Evolutionary conservation across 2,113 vertebrate genomes (phyloP).

Genomic region (Cairina moschata): DNA sequence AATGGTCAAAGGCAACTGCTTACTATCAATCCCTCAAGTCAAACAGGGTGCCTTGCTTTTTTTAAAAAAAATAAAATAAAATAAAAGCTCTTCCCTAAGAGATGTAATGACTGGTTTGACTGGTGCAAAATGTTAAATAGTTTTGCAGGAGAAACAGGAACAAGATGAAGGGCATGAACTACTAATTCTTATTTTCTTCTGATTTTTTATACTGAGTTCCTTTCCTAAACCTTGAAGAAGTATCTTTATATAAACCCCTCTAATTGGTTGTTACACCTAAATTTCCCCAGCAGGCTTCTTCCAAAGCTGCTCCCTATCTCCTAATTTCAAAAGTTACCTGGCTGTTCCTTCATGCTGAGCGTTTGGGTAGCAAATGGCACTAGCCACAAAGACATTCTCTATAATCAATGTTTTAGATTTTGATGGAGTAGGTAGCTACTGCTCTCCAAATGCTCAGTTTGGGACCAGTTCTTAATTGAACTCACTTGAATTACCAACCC

Average conservation of each 20-base stretch:
- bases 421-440: background rate
- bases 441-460: background rate
- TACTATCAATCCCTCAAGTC: background rate
- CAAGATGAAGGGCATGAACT: background rate
- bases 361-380: background rate
- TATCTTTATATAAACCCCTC: background rate
- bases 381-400: background rate
- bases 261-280: background rate
- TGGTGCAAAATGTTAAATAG: background rate
- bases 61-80: background rate
- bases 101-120: background rate
- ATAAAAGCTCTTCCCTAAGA: background rate
- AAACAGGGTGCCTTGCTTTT: no score
- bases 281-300: background rate
- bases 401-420: fast-evolving
- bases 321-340: no score
- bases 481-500: background rate
- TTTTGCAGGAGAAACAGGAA: background rate
- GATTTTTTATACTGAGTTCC: background rate
- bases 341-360: background rate
- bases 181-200: background rate
- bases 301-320: background rate
- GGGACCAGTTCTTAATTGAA: background rate
- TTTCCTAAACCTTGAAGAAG: background rate
- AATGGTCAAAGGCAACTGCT: background rate